Percentiles rank a stretch among this genome's conserved stretches.
These are phyloP conservation scores for Cebus imitator DNA, from an alignment of 2,113 vertebrate genomes.

Conservation along the genomic window DNA sequence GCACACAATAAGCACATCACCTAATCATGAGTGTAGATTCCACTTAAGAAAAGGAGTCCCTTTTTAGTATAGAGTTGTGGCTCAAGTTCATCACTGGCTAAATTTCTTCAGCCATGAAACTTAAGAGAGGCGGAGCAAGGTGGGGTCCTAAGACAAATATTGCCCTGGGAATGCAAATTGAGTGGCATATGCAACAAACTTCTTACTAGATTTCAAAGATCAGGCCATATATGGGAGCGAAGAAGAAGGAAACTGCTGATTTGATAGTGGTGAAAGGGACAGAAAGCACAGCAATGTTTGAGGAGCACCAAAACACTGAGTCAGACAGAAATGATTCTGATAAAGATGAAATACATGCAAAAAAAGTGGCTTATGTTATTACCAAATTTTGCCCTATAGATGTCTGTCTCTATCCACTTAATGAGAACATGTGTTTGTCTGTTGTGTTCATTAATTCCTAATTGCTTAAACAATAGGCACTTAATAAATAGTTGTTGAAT, in stretches of 20 bases:
- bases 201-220: neutral
- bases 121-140: too few species aligned
- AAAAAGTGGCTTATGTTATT: neutral
- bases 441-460: neutral
- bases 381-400: neutral
- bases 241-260: neutral
- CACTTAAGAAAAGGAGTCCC: neutral
- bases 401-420: neutral
- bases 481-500: neutral
- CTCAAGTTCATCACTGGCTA: neutral
- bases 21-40: neutral
- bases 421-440: neutral
- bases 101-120: neutral
- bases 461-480: neutral
- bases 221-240: neutral
- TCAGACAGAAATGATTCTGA: neutral
- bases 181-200: neutral
- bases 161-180: neutral
- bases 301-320: neutral
- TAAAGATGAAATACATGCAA: neutral
- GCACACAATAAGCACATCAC: neutral
- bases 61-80: neutral
- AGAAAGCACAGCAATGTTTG: neutral
- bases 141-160: neutral
- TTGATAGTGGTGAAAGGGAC: neutral